A percentile compares a stretch with the other conserved stretches of the same genome.
These are phyloP conservation scores for Acanthaster planci DNA, from an alignment of 35 echinoderm and acorn worm species.

Conservation along the genomic window DNA sequence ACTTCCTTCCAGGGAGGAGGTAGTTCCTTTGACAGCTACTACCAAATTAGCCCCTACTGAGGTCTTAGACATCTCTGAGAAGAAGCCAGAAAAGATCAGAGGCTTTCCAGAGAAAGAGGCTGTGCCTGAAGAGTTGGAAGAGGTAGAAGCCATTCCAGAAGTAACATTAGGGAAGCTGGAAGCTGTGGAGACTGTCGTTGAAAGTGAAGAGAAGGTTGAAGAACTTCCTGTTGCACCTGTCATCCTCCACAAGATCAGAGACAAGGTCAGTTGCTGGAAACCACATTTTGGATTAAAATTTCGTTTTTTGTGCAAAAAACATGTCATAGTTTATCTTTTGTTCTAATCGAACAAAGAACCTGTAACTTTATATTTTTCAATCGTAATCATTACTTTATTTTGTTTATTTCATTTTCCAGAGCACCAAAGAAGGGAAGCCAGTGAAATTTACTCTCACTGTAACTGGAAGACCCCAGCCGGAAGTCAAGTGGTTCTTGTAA, in stretches of 20 bases:
- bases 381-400: no score
- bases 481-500: slow-evolving; percentile 92
- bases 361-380: no score
- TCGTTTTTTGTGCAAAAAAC: no score
- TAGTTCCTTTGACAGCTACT: not conserved
- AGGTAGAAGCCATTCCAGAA: not conserved
- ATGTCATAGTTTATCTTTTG: no score
- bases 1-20: not conserved
- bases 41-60: slow-evolving; percentile 3
- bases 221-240: slow-evolving; percentile 48
- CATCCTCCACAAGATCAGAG: slow-evolving; percentile 49
- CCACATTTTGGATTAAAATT: no score
- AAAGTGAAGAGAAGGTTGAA: slow-evolving; percentile 53
- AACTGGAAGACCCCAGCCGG: slow-evolving; percentile 71
- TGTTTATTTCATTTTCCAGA: slow-evolving; percentile 5
- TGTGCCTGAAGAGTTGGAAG: not conserved
- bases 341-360: no score
- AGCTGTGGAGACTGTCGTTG: slow-evolving; percentile 14
- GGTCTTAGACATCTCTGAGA: not conserved
- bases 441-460: slow-evolving; percentile 65
- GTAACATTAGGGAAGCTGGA: slow-evolving; percentile 1
- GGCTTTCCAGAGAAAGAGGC: slow-evolving; percentile 12
- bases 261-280: slow-evolving; percentile 41
- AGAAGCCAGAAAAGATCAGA: slow-evolving; percentile 6
- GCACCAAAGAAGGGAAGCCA: slow-evolving; percentile 42